Evolutionary conservation across 2,888 invertebrate genomes (phyloP).

Genomic region (Patella depressa): DNA sequence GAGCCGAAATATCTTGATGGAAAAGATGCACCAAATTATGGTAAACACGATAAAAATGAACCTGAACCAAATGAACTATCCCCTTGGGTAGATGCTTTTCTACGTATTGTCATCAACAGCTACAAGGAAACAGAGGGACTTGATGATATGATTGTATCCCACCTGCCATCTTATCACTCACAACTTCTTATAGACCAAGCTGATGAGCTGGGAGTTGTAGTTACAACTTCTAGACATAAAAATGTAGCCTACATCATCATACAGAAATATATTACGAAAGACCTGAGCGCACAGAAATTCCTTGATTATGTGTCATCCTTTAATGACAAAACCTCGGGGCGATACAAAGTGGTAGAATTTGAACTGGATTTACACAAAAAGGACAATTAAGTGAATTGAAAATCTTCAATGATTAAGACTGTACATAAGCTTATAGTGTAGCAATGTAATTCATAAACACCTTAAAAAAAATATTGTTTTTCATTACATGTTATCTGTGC

Average conservation of each 20-base stretch:
- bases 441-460: too few relatives aligned
- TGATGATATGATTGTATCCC: neutral
- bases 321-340: neutral
- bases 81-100: neutral
- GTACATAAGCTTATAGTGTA: too few relatives aligned
- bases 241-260: neutral
- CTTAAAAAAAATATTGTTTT: too few relatives aligned
- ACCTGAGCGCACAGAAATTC: neutral
- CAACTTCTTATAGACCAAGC: neutral
- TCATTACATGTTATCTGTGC: too few relatives aligned
- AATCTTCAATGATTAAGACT: too few relatives aligned
- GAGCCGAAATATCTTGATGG: neutral
- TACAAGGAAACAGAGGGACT: neutral
- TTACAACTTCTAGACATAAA: neutral
- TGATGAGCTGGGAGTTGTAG: neutral
- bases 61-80: neutral
- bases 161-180: neutral
- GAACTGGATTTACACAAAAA: too few relatives aligned
- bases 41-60: neutral
- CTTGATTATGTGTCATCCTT: neutral
- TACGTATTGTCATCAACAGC: neutral
- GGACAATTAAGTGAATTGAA: too few relatives aligned
- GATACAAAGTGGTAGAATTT: neutral
- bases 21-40: neutral
- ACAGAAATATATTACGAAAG: neutral